Evolutionary conservation across 2,797 vertebrate genomes (phyloP).

Genomic region (Alosa sapidissima): DNA sequence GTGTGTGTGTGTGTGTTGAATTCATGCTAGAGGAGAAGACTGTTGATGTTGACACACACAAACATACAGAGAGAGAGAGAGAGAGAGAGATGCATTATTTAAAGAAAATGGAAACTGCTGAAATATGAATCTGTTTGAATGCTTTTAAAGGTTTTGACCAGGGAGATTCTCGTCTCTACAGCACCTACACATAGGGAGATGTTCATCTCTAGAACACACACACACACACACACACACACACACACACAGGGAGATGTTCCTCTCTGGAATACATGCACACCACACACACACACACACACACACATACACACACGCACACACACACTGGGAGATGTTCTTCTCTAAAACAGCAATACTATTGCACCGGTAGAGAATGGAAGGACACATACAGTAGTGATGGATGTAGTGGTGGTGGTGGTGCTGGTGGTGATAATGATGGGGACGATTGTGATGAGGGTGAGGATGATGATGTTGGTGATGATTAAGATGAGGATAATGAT

Average conservation of each 20-base stretch:
- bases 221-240: slow-evolving; percentile 21
- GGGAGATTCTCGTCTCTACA: neutral
- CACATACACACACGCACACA: neutral
- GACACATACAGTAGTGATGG: neutral
- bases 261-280: neutral
- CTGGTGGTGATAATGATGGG: neutral
- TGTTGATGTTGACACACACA: neutral
- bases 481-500: neutral
- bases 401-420: neutral
- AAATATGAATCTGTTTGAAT: neutral
- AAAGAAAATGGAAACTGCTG: neutral
- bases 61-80: neutral
- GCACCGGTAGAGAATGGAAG: no score
- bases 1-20: no score
- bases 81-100: neutral
- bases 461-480: neutral
- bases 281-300: neutral
- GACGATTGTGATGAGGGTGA: neutral
- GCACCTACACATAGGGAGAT: neutral
- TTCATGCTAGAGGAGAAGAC: no score
- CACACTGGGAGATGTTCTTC: neutral
- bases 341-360: no score
- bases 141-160: neutral
- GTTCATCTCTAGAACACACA: neutral
- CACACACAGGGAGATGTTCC: neutral